Base-by-base conservation (phyloP, 2,888 invertebrate genomes). In the Scaptomyza flava region DNA sequence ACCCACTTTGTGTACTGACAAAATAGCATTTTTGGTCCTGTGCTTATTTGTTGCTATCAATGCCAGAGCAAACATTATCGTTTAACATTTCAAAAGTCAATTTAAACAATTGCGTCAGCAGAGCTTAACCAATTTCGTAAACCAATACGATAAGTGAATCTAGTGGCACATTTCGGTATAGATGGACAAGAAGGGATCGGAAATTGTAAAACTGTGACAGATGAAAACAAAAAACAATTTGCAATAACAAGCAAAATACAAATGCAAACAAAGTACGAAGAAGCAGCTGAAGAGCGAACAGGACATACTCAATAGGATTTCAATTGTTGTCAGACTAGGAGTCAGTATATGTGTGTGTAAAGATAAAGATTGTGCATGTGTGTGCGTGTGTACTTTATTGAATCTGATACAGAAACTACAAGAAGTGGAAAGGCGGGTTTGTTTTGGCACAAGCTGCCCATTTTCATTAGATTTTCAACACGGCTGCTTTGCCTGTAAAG, bases 121-220 rank as follows among this genome's bases (percentile, higher is more conserved):
- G 70, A 78, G 65, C 77, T 89, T 76, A 79, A 84, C 77, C 89
- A 89, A 81, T 87, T 84, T 87, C 71, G 80, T 76, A 85, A 82
- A 45, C 81, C 88, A 87, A 89, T 82, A 74, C 81, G 63, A 77
- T 77, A 73, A 76, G 60, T 62, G 71, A 74, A 60, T 70, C 59
- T 31, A 34, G 38, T 68, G 75, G 12, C 42, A 50, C 56, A 23
- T 58, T 45, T 20, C 11, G 36, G 6, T 5, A 11, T 34, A 31
- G 56, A 17, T 23, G 7, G 27, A 27, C 34, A 34, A 12, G 31
- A 3, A 2, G n/a, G 45, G 34, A 31, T 17, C 8, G 43, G 14
- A 34, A 59, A 50, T 33, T 48, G 59, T 51, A 60, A 62, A 65
- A 62, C 58, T 74, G 70, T 79, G 65, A 54, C 59, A 72, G 68